phyloP scores from a whole-genome alignment of 2,113 vertebrate species.

The Gorsachius goisagi region DNA sequence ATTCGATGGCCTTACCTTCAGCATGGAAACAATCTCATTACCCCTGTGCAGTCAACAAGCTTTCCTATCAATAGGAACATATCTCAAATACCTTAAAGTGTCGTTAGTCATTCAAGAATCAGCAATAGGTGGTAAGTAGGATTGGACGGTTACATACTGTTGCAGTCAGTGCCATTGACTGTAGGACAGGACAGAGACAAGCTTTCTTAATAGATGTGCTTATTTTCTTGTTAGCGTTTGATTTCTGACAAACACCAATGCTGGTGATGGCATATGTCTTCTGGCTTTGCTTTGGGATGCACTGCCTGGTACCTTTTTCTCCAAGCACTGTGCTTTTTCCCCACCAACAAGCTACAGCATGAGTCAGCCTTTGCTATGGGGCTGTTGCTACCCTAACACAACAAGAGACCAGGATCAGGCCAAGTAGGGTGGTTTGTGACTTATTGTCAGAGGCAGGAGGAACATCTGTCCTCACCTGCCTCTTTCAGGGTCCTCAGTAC shows the following conservation, averaged over 20 bases:
- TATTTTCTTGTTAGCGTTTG: background rate
- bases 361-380: background rate
- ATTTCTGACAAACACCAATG: background rate
- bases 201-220: background rate
- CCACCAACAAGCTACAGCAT: background rate
- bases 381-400: background rate
- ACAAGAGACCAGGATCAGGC: background rate
- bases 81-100: background rate
- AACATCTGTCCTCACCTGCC: background rate
- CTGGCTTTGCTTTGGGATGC: background rate
- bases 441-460: background rate
- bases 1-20: background rate
- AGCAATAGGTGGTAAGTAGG: background rate
- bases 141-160: fast-evolving
- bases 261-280: background rate
- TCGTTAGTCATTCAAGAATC: background rate
- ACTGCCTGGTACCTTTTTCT: background rate
- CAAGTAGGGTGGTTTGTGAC: background rate
- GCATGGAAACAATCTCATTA: background rate
- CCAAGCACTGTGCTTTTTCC: background rate
- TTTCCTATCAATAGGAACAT: background rate
- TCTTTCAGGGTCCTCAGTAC: background rate
- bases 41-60: background rate
- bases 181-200: background rate
- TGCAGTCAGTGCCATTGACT: background rate